Conservation (phyloP, 2,888 invertebrate species). For the Callosobruchus maculatus region DNA sequence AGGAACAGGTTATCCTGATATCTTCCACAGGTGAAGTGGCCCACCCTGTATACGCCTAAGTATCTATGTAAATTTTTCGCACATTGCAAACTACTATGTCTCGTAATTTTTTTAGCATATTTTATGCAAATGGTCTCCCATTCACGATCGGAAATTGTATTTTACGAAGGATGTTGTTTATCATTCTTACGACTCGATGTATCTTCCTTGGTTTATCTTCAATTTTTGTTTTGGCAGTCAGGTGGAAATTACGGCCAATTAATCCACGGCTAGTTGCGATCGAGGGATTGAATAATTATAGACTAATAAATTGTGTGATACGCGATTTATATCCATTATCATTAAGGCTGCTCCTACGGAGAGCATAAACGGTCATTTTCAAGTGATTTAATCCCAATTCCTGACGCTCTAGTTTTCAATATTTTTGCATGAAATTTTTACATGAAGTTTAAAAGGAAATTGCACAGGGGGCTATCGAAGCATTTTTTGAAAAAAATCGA, state of each 20-base stretch:
- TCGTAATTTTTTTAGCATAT: not conserved
- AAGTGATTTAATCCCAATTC: too few relatives aligned
- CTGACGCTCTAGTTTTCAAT: too few relatives aligned
- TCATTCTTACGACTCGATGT: not conserved
- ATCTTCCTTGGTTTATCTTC: not conserved
- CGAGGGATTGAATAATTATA: not conserved
- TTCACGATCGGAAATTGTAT: not conserved
- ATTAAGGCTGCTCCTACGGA: too few relatives aligned
- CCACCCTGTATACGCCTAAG: not conserved
- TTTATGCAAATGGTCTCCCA: not conserved
- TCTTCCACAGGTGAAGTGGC: too few relatives aligned
- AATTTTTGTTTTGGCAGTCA: not conserved
- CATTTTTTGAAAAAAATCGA: too few relatives aligned
- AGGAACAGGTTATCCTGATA: too few relatives aligned
- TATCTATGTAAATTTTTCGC: not conserved
- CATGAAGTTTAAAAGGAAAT: too few relatives aligned
- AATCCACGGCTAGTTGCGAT: not conserved
- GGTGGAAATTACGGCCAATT: not conserved
- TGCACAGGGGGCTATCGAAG: too few relatives aligned
- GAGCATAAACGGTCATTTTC: too few relatives aligned
- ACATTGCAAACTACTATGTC: not conserved
- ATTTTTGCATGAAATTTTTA: too few relatives aligned
- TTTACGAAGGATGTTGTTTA: not conserved
- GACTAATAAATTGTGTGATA: not conserved
- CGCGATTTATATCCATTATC: not conserved